Evolutionary conservation across 2,113 vertebrate genomes (phyloP).

Genomic region (Oreochromis niloticus): DNA sequence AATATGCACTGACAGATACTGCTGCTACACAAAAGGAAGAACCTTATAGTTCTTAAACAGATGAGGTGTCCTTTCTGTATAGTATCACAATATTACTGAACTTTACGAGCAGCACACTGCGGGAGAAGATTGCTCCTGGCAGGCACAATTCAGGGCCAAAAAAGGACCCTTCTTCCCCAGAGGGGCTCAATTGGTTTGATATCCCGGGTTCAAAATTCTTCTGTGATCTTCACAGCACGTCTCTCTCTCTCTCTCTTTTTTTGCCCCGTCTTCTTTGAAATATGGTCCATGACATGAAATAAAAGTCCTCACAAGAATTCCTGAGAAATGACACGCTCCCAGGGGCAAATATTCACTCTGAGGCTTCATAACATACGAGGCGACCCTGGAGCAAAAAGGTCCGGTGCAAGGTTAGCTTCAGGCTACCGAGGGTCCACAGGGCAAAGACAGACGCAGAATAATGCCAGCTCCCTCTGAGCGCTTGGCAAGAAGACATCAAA

Average conservation of each 20-base stretch:
- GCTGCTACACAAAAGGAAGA: neutral
- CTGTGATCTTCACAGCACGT: neutral
- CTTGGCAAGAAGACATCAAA: neutral
- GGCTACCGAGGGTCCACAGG: neutral
- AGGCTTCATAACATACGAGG: neutral
- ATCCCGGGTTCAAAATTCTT: neutral
- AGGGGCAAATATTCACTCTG: neutral
- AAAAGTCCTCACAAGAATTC: neutral
- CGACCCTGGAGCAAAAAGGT: slow-evolving; percentile 1
- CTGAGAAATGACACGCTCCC: neutral
- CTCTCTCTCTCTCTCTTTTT: neutral
- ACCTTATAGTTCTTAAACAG: neutral
- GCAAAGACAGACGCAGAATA: neutral
- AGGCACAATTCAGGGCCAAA: neutral
- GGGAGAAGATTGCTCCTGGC: neutral
- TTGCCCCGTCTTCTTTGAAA: neutral
- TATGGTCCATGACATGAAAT: neutral
- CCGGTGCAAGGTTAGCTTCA: slow-evolving; percentile 15
- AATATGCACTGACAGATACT: neutral
- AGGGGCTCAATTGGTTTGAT: neutral
- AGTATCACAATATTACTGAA: neutral
- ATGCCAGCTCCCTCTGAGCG: neutral
- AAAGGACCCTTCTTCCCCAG: neutral
- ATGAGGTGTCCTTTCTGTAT: neutral
- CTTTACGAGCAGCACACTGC: neutral